These are phyloP conservation scores for Campoletis raptor DNA, from an alignment of 2,888 invertebrate genomes.

Conservation along the genomic window DNA sequence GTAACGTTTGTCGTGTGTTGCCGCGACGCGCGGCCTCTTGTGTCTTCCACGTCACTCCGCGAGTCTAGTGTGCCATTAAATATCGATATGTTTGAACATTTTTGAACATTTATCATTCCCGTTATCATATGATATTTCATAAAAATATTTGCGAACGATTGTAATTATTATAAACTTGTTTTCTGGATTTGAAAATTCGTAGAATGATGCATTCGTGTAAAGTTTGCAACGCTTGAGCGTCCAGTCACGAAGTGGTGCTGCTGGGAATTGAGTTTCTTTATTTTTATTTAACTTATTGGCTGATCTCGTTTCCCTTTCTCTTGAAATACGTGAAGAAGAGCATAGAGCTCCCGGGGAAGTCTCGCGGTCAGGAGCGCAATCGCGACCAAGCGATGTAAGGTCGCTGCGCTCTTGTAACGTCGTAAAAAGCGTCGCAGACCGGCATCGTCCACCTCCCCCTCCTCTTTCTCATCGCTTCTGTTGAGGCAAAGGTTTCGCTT, in stretches of 20 bases:
- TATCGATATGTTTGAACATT: not conserved
- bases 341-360: constrained; percentile 54
- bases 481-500: constrained; percentile 79
- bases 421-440: constrained; percentile 68
- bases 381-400: constrained; percentile 61
- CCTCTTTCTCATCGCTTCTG: constrained; percentile 57
- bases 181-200: not conserved
- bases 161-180: not conserved
- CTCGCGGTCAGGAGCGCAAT: constrained; percentile 53
- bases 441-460: constrained; percentile 66
- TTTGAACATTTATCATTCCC: not conserved
- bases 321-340: constrained; percentile 41
- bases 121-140: not conserved
- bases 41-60: not conserved
- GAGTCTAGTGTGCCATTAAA: not conserved
- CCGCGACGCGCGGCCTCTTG: not conserved
- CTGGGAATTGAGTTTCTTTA: constrained; percentile 10
- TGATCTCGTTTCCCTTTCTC: constrained; percentile 44
- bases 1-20: not conserved
- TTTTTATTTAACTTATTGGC: constrained; percentile 25
- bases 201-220: constrained; percentile 8
- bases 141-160: not conserved
- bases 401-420: constrained; percentile 63
- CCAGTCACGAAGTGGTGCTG: constrained; percentile 33
- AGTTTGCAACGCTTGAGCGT: constrained; percentile 20